Percentiles rank a stretch among this genome's conserved stretches.
These are phyloP conservation scores for Alcedo atthis DNA, from an alignment of 2,797 vertebrate species.

Conservation along the genomic window DNA sequence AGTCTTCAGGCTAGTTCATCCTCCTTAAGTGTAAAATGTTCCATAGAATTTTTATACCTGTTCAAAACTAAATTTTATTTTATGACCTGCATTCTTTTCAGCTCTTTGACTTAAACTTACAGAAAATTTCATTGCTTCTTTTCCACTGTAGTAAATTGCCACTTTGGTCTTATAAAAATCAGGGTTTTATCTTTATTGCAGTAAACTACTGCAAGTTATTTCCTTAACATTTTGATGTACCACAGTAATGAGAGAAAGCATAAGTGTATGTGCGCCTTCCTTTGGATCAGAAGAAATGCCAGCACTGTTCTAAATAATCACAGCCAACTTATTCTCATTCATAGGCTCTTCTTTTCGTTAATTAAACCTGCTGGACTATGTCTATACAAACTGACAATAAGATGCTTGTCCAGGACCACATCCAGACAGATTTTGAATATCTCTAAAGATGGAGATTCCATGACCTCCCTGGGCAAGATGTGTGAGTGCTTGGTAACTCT, in stretches of 20 bases:
- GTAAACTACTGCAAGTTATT: conserved; percentile 29
- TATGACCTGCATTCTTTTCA: conserved; percentile 21
- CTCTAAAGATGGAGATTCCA: background rate
- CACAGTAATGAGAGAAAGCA: background rate
- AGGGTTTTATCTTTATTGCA: background rate
- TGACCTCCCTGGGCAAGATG: background rate
- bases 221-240: background rate
- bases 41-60: conserved; percentile 29
- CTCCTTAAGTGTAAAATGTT: conserved; percentile 36
- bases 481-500: background rate
- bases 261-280: background rate
- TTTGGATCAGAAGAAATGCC: background rate
- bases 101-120: conserved; percentile 31
- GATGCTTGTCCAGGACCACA: fast-evolving
- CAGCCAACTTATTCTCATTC: background rate
- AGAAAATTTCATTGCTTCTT: conserved; percentile 15
- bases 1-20: conserved; percentile 33
- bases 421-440: background rate
- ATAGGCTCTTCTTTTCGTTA: background rate
- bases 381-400: background rate
- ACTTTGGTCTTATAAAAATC: conserved; percentile 43
- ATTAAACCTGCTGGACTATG: background rate
- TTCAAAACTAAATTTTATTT: conserved; percentile 56
- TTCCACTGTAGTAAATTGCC: conserved; percentile 1
- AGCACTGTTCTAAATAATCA: background rate